These are phyloP conservation scores for Furnarius figulus DNA, from an alignment of 2,113 vertebrate species.

Conservation along the genomic window DNA sequence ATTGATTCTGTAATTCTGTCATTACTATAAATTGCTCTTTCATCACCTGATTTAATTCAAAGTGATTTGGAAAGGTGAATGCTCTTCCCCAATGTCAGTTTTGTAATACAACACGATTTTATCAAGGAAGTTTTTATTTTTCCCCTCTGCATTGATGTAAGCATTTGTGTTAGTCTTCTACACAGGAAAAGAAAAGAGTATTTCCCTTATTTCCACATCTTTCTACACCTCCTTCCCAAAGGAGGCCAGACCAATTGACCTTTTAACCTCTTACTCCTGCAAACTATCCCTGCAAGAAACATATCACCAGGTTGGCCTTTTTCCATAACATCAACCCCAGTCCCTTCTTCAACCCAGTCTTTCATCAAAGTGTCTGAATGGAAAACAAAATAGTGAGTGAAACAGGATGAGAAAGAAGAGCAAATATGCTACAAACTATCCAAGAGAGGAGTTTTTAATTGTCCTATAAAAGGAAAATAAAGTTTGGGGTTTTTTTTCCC, in stretches of 20 bases:
- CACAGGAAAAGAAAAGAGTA: neutral
- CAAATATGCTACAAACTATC: neutral
- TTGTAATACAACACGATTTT: neutral
- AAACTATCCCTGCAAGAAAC: neutral
- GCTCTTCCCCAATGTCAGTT: neutral
- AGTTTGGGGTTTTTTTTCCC: neutral
- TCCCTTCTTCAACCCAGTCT: neutral
- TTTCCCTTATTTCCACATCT: neutral
- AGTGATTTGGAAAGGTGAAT: neutral
- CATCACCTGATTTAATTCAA: neutral
- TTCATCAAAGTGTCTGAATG: neutral
- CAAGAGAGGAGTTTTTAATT: neutral
- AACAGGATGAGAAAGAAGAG: neutral
- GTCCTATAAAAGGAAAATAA: neutral
- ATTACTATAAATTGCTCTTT: neutral
- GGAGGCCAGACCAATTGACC: neutral
- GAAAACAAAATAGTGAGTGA: neutral
- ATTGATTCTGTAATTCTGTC: neutral
- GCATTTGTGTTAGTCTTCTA: neutral
- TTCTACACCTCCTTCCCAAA: neutral
- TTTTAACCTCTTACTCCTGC: neutral
- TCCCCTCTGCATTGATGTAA: neutral
- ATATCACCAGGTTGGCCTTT: neutral
- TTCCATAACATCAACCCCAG: neutral
- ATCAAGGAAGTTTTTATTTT: neutral